Conservation (phyloP, 2,888 invertebrate species). For the Lycaena phlaeas region DNA sequence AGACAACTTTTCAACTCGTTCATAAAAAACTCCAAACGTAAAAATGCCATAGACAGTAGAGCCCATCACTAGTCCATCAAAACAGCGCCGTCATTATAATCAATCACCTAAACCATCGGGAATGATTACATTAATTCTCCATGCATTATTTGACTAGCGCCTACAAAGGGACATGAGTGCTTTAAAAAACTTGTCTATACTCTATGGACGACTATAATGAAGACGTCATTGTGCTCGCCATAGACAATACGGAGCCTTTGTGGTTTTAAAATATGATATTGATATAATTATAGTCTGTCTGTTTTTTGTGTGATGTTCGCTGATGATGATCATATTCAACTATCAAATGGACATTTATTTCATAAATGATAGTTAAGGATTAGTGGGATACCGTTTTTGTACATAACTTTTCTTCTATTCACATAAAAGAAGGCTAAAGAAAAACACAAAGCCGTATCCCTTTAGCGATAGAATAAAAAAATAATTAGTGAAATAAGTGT, state of each 20-base stretch:
- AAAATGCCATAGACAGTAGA: background rate
- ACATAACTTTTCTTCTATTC: too few relatives aligned
- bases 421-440: too few relatives aligned
- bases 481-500: too few relatives aligned
- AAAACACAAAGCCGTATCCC: too few relatives aligned
- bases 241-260: conserved; percentile 47
- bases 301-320: too few relatives aligned
- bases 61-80: conserved; percentile 4
- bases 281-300: conserved; percentile 5
- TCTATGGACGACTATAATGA: conserved; percentile 64
- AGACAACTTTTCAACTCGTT: too few relatives aligned
- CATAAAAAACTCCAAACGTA: too few relatives aligned
- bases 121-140: conserved; percentile 67
- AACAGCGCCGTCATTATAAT: conserved; percentile 54
- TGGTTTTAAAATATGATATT: conserved; percentile 20
- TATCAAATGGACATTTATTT: too few relatives aligned
- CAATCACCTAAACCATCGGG: conserved; percentile 65
- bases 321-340: too few relatives aligned
- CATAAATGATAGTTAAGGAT: too few relatives aligned
- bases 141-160: conserved; percentile 67
- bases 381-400: too few relatives aligned
- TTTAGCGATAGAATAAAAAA: too few relatives aligned
- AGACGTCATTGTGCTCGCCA: conserved; percentile 44
- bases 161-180: conserved; percentile 58
- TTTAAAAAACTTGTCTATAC: conserved; percentile 40